These are phyloP conservation scores for Nymphalis c-album DNA, from an alignment of 2,888 invertebrate genomes.

Conservation along the genomic window DNA sequence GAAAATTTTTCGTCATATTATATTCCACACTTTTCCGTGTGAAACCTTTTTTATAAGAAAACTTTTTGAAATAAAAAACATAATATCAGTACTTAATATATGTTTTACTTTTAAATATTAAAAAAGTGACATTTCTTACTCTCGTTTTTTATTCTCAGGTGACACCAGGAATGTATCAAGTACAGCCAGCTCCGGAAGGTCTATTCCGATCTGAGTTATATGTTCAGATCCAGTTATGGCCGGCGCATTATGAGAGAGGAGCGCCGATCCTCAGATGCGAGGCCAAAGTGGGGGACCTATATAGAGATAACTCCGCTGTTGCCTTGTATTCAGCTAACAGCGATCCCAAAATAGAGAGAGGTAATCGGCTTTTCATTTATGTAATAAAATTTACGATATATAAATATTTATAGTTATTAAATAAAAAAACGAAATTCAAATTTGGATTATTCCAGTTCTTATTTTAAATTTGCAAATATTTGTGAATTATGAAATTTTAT, in stretches of 20 bases:
- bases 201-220: constrained; percentile 82
- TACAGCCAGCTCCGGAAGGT: constrained; percentile 72
- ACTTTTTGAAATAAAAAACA: background rate
- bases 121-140: too few species aligned
- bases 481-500: too few species aligned
- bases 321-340: constrained; percentile 84
- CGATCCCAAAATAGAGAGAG: constrained; percentile 87
- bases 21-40: background rate
- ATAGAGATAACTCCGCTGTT: constrained; percentile 82
- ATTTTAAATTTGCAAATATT: too few species aligned
- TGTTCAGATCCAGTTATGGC: constrained; percentile 82
- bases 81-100: background rate
- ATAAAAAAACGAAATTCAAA: too few species aligned
- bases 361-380: constrained; percentile 61
- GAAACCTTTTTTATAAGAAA: background rate
- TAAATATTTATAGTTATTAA: too few species aligned
- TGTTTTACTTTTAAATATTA: background rate
- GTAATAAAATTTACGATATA: background rate
- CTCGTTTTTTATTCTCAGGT: constrained; percentile 57
- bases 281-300: constrained; percentile 83
- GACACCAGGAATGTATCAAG: constrained; percentile 69
- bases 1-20: constrained; percentile 1
- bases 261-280: constrained; percentile 85
- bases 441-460: too few species aligned
- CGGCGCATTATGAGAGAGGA: constrained; percentile 84